Conservation (phyloP, 1,140 invertebrate species). For the Oncopodura yosiiana region DNA sequence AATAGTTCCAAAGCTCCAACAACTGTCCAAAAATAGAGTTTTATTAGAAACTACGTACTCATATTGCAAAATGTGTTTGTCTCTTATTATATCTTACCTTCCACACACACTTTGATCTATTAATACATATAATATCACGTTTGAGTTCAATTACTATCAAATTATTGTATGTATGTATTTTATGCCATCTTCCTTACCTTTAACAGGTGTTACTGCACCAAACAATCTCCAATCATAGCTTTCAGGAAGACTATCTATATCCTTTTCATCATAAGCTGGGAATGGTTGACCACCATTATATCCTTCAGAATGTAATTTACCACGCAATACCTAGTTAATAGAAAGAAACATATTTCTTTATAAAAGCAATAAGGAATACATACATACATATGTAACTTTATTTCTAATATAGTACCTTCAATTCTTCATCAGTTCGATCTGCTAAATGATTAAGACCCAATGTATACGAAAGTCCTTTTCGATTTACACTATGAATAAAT, state of each 20-base stretch:
- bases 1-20: conserved; percentile 91
- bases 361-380: neutral
- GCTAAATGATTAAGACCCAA: conserved; percentile 80
- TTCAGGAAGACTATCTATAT: conserved; percentile 48
- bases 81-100: too few relatives aligned
- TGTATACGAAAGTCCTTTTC: conserved; percentile 60
- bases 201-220: conserved; percentile 88
- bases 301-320: conserved; percentile 52
- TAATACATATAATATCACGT: conserved; percentile 12
- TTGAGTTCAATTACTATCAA: neutral
- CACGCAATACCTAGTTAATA: conserved; percentile 56
- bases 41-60: conserved; percentile 50
- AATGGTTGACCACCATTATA: conserved; percentile 69
- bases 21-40: conserved; percentile 38
- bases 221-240: conserved; percentile 79
- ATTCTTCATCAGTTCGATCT: conserved; percentile 66
- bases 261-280: conserved; percentile 50
- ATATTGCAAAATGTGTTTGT: conserved; percentile 97
- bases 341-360: neutral
- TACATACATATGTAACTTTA: neutral
- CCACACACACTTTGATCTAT: conserved; percentile 90
- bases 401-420: conserved; percentile 43
- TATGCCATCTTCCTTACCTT: conserved; percentile 48
- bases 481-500: conserved; percentile 75
- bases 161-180: neutral